A percentile compares a stretch with the other conserved stretches of the same genome.
These are phyloP conservation scores for Jacana jacana DNA, from an alignment of 2,113 vertebrate species.

Conservation along the genomic window DNA sequence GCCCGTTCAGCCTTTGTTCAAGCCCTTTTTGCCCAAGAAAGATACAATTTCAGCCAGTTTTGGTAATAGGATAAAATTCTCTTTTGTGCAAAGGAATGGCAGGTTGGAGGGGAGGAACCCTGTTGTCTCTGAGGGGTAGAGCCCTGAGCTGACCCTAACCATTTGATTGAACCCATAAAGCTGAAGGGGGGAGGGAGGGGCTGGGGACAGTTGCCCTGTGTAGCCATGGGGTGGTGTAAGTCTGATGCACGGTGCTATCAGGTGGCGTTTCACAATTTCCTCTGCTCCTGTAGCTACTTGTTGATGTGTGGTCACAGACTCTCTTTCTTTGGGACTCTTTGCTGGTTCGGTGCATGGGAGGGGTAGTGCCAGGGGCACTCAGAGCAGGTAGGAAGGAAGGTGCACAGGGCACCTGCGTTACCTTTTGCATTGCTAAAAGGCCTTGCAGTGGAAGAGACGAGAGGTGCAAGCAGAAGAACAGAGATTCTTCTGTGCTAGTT, in stretches of 20 bases:
- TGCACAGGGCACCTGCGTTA: background rate
- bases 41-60: background rate
- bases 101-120: background rate
- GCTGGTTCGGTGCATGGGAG: background rate
- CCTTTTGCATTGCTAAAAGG: background rate
- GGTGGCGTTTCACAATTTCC: background rate
- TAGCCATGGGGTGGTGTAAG: too few species aligned
- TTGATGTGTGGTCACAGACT: background rate
- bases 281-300: background rate
- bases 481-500: background rate
- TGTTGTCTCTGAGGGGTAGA: fast-evolving
- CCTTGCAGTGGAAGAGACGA: background rate
- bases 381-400: background rate
- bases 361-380: background rate
- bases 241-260: background rate
- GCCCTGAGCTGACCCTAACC: background rate
- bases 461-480: background rate
- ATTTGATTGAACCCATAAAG: background rate
- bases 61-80: background rate
- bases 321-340: background rate
- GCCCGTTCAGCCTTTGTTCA: background rate
- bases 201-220: background rate
- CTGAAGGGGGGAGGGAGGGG: fast-evolving
- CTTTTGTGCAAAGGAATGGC: background rate
- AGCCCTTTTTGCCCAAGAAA: background rate